Conservation (phyloP, 2,888 invertebrate genomes). For the Creontiades dilutus region DNA sequence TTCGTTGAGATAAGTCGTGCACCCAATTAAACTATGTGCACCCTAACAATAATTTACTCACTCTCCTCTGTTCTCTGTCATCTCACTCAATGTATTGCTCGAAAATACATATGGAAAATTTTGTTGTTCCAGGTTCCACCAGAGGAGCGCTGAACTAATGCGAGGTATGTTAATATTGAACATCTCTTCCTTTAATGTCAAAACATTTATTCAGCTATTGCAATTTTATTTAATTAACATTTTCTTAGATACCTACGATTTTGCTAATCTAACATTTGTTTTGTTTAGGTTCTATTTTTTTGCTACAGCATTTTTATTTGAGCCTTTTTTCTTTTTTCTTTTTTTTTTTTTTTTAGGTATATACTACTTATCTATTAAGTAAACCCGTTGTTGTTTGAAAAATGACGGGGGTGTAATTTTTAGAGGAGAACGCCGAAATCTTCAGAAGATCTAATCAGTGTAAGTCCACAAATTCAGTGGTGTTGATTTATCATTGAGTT, state of each 20-base stretch:
- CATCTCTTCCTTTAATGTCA: too few species aligned
- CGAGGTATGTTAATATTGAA: too few species aligned
- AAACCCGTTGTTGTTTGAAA: background rate
- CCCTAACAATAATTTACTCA: too few species aligned
- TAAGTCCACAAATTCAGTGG: background rate
- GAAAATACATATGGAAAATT: background rate
- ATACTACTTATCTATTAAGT: background rate
- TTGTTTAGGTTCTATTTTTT: too few species aligned
- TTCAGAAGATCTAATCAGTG: background rate
- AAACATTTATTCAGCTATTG: too few species aligned
- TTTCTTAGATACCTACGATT: too few species aligned
- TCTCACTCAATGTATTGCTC: too few species aligned
- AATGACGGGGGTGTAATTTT: background rate
- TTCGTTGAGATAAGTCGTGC: too few species aligned
- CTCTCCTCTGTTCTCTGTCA: too few species aligned
- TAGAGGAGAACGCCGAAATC: background rate
- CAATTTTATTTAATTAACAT: too few species aligned
- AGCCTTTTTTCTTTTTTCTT: constrained; percentile 7
- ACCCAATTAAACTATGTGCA: too few species aligned
- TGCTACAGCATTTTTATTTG: background rate
- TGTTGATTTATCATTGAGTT: background rate
- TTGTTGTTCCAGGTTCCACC: constrained; percentile 61
- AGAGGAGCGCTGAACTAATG: constrained; percentile 62
- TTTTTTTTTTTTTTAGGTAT: background rate
- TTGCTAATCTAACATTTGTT: too few species aligned